Conservation (phyloP, 2,888 invertebrate genomes). For the Arctia plantaginis region DNA sequence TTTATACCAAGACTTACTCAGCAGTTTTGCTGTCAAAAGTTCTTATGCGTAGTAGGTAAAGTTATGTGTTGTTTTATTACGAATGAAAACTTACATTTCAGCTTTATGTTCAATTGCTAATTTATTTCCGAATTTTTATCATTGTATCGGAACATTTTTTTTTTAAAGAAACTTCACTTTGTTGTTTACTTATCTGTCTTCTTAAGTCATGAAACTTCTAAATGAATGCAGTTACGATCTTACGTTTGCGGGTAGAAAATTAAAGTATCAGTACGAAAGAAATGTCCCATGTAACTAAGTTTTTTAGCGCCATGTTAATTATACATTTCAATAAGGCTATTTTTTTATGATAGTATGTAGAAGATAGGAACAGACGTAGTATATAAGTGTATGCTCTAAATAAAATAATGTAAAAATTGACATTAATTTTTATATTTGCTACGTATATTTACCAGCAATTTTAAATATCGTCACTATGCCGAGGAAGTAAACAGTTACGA, state of each 20-base stretch:
- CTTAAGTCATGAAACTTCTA: too few species aligned
- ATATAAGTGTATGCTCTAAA: not conserved
- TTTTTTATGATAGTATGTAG: too few species aligned
- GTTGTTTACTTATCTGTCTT: not conserved
- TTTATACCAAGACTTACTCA: constrained; percentile 32
- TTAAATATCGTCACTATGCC: constrained; percentile 26
- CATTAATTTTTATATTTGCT: not conserved
- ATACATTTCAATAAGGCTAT: not conserved
- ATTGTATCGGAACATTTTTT: not conserved
- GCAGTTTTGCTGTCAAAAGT: constrained; percentile 18
- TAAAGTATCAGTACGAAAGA: too few species aligned
- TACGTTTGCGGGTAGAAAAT: too few species aligned
- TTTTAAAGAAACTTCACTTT: not conserved
- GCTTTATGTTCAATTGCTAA: constrained; percentile 14
- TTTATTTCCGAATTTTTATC: constrained; percentile 22
- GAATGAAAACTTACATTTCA: constrained; percentile 28
- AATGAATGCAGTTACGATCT: too few species aligned
- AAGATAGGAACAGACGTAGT: not conserved
- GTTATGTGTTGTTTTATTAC: constrained; percentile 39
- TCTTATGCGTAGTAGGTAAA: constrained; percentile 37
- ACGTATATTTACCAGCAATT: constrained; percentile 18
- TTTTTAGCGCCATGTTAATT: not conserved
- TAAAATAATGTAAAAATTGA: not conserved
- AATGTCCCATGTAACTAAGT: not conserved
- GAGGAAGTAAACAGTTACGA: constrained; percentile 49